These are phyloP conservation scores for Trissonchulus sp. DNA, from an alignment of 2,888 invertebrate species.

Conservation along the genomic window DNA sequence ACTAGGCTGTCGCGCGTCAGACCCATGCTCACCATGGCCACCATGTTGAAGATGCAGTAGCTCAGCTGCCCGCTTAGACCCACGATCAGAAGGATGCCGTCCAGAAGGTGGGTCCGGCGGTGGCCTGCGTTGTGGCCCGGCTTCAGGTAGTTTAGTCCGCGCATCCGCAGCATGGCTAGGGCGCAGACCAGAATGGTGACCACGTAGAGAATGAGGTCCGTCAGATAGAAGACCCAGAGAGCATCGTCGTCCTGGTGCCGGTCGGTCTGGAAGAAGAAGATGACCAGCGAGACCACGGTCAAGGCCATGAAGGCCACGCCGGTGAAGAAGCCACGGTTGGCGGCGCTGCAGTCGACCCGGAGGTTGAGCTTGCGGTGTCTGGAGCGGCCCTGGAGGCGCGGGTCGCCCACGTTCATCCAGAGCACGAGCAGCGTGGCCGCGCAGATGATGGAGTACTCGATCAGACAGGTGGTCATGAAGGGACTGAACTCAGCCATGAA, in stretches of 20 bases:
- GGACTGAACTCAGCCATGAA: constrained; percentile 78
- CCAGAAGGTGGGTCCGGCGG: constrained; percentile 14
- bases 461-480: constrained; percentile 86
- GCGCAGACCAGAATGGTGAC: constrained; percentile 6
- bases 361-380: constrained; percentile 25
- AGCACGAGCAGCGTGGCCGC: constrained; percentile 90
- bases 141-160: not conserved
- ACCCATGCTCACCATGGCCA: not conserved
- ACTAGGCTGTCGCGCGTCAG: not conserved
- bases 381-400: constrained; percentile 8
- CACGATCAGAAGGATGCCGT: constrained; percentile 29
- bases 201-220: constrained; percentile 16
- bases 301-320: constrained; percentile 80
- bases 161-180: not conserved
- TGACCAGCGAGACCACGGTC: constrained; percentile 81
- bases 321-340: constrained; percentile 69
- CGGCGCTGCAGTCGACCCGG: constrained; percentile 33
- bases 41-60: constrained; percentile 25
- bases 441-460: constrained; percentile 91
- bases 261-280: constrained; percentile 88
- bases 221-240: constrained; percentile 23
- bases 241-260: constrained; percentile 63
- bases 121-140: not conserved
- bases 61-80: constrained; percentile 27
- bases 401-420: constrained; percentile 71